A percentile compares a stretch with the other conserved stretches of the same genome.
phyloP scores from a whole-genome alignment of 2,888 invertebrate genomes.

The Plemyria rubiginata region DNA sequence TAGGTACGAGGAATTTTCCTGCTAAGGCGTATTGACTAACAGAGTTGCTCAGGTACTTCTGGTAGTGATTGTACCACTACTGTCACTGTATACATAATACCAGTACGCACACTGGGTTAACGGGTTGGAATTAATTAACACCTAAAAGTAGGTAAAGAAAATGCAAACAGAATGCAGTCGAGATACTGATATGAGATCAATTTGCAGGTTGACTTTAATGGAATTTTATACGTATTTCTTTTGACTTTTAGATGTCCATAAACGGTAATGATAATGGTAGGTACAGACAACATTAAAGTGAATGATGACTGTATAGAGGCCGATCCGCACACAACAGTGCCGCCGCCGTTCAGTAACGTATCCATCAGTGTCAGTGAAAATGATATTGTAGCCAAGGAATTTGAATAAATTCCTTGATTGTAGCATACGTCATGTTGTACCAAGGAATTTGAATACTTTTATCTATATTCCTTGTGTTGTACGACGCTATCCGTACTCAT shows the following conservation, averaged over 20 bases:
- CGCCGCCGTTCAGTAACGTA: too few species aligned
- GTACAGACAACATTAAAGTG: too few species aligned
- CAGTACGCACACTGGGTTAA: constrained; percentile 43
- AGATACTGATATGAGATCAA: constrained; percentile 40
- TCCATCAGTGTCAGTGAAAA: too few species aligned
- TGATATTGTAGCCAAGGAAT: too few species aligned
- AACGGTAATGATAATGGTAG: background rate
- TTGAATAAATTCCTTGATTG: too few species aligned
- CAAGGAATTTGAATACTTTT: too few species aligned
- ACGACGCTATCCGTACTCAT: too few species aligned
- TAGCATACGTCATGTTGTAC: too few species aligned
- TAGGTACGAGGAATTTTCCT: background rate
- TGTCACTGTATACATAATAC: constrained; percentile 27
- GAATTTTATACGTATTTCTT: constrained; percentile 29
- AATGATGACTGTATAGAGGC: too few species aligned
- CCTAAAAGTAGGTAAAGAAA: constrained; percentile 41
- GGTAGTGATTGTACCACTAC: constrained; percentile 13
- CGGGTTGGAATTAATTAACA: constrained; percentile 47
- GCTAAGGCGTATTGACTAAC: background rate
- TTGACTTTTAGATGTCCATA: constrained; percentile 21
- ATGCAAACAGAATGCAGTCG: constrained; percentile 43
- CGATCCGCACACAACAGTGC: too few species aligned
- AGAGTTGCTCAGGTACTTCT: constrained; percentile 18
- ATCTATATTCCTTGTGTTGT: too few species aligned
- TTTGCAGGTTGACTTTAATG: constrained; percentile 40